Percentiles rank a stretch among this genome's conserved stretches.
These are phyloP conservation scores for Eledona agricola DNA, from an alignment of 2,888 invertebrate genomes.

Conservation along the genomic window DNA sequence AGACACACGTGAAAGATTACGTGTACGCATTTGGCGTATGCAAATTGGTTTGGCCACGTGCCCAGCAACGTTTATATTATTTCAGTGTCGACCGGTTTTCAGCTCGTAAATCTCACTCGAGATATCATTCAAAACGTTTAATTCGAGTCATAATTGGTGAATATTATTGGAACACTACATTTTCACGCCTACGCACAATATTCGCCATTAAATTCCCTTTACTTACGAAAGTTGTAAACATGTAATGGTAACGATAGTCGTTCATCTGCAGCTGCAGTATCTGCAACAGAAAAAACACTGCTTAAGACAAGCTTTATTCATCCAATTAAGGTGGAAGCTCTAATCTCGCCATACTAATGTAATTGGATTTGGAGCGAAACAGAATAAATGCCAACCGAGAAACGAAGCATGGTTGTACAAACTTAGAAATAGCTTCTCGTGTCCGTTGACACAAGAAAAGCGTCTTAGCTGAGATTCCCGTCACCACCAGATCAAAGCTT, in stretches of 20 bases:
- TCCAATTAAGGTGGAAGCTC: conserved; percentile 8
- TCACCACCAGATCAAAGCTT: conserved; percentile 41
- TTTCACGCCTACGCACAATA: no score
- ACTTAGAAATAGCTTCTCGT: conserved; percentile 40
- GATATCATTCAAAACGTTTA: no score
- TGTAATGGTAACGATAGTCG: conserved; percentile 92
- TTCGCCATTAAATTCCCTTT: conserved; percentile 40
- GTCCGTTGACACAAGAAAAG: conserved; percentile 42
- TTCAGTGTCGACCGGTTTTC: conserved; percentile 11
- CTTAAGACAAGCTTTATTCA: background rate
- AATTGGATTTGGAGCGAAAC: conserved; percentile 5
- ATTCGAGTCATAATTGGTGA: background rate
- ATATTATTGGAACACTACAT: background rate
- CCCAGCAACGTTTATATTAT: conserved; percentile 10
- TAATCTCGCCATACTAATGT: conserved; percentile 5
- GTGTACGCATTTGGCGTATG: conserved; percentile 10
- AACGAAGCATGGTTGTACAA: conserved; percentile 27
- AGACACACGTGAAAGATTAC: conserved; percentile 9
- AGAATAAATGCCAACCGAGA: conserved; percentile 22
- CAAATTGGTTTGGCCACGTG: conserved; percentile 19
- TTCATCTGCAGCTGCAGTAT: conserved; percentile 95
- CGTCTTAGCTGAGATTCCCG: conserved; percentile 42
- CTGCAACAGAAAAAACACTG: conserved; percentile 68
- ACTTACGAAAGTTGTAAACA: conserved; percentile 95
- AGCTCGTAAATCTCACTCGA: conserved; percentile 7